A percentile compares a stretch with the other conserved stretches of the same genome.
These are phyloP conservation scores for Eulemur rufifrons DNA, from an alignment of 2,113 vertebrate genomes.

Conservation along the genomic window DNA sequence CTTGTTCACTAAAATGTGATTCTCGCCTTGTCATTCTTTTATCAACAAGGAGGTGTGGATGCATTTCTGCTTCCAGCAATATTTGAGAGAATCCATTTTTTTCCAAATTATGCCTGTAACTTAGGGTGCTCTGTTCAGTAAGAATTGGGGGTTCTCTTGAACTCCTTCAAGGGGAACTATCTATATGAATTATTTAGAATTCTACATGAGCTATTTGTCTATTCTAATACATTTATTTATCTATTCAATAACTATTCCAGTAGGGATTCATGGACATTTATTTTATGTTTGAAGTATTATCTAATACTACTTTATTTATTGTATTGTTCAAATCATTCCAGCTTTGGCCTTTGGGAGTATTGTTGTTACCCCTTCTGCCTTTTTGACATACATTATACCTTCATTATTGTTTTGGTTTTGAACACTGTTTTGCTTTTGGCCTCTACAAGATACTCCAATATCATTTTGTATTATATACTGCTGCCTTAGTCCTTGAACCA, in stretches of 20 bases:
- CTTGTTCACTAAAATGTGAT: not conserved
- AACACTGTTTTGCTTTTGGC: not conserved
- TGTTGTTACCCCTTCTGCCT: not conserved
- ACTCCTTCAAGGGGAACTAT: not conserved
- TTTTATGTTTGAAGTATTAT: not conserved
- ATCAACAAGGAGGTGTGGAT: not conserved
- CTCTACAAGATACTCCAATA: not conserved
- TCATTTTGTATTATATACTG: not conserved
- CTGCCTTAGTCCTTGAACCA: not conserved
- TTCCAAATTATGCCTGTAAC: not conserved
- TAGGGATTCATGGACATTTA: not conserved
- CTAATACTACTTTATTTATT: not conserved
- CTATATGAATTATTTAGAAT: not conserved
- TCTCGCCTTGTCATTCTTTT: not conserved
- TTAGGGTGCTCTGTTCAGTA: not conserved
- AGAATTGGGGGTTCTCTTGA: not conserved
- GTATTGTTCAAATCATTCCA: not conserved
- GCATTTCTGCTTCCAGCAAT: not conserved
- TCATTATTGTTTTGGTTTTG: not conserved
- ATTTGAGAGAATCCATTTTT: not conserved
- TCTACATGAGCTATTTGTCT: not conserved
- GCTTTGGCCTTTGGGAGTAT: not conserved
- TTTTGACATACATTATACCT: fast-evolving
- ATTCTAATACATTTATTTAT: not conserved
- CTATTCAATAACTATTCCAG: not conserved